Conservation (phyloP, 2,113 vertebrate species). For the Labeo rohita region DNA sequence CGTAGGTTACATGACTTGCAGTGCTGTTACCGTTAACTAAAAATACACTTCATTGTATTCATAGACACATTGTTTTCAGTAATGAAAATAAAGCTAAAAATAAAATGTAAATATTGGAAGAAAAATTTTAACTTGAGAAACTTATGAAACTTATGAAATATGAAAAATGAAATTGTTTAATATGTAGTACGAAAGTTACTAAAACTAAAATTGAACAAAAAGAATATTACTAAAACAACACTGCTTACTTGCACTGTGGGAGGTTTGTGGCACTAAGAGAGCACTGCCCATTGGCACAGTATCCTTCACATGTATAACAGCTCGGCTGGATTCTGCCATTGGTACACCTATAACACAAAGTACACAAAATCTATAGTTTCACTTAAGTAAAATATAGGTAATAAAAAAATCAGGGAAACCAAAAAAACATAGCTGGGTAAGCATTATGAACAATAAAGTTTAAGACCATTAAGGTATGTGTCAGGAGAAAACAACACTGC, state of each 20-base stretch:
- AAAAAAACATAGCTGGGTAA: not conserved
- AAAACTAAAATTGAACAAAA: not conserved
- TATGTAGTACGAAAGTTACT: not conserved
- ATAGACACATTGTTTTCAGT: not conserved
- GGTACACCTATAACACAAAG: slow-evolving; percentile 70
- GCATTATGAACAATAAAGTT: not conserved
- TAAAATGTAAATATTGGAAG: not conserved
- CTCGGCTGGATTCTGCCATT: slow-evolving; percentile 84
- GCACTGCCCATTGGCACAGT: slow-evolving; percentile 90
- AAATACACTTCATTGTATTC: not conserved
- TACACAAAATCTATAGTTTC: not conserved
- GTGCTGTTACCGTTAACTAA: not conserved
- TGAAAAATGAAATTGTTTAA: no score
- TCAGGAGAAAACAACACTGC: not conserved
- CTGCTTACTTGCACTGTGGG: slow-evolving; percentile 85
- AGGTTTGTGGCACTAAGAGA: slow-evolving; percentile 83
- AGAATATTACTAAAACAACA: not conserved
- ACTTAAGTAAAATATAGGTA: not conserved
- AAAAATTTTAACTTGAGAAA: not conserved
- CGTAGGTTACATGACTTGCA: no score
- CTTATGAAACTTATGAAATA: not conserved
- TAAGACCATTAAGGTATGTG: not conserved
- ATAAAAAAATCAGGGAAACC: not conserved
- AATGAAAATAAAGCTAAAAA: not conserved
- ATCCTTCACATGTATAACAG: slow-evolving; percentile 89